These are phyloP conservation scores for Boloria euphrosyne DNA, from an alignment of 2,888 invertebrate genomes.

Conservation along the genomic window DNA sequence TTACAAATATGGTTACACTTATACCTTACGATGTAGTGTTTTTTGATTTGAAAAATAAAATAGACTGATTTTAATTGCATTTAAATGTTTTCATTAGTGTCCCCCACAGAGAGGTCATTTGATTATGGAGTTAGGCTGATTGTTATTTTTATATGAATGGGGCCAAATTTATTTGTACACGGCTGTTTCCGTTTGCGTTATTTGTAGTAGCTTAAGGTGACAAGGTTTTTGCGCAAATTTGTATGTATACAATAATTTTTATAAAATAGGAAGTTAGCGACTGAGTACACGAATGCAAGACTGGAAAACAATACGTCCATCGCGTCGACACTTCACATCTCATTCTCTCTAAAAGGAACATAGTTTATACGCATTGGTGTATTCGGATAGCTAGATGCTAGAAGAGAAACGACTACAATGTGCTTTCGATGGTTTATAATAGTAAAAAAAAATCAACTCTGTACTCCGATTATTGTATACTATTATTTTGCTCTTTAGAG, in stretches of 20 bases:
- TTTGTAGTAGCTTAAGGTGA: constrained; percentile 24
- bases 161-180: constrained; percentile 42
- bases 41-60: too few species aligned
- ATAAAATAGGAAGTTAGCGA: constrained; percentile 25
- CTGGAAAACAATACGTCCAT: constrained; percentile 26
- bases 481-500: constrained; percentile 14
- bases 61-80: not conserved
- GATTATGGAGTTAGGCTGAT: constrained; percentile 33
- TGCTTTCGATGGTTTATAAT: constrained; percentile 35
- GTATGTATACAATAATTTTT: constrained; percentile 21
- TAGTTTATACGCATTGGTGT: constrained; percentile 24
- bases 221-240: constrained; percentile 14
- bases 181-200: constrained; percentile 29
- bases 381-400: constrained; percentile 25
- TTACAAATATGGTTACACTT: too few species aligned
- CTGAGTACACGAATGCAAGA: constrained; percentile 33
- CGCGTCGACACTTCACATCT: constrained; percentile 18
- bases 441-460: constrained; percentile 24
- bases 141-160: constrained; percentile 39
- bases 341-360: constrained; percentile 6
- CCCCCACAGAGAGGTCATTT: constrained; percentile 32
- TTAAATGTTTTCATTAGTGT: constrained; percentile 5
- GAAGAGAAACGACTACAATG: constrained; percentile 13
- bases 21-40: too few species aligned
- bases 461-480: constrained; percentile 2